phyloP scores from a whole-genome alignment of 23 tunicate genomes.

The Oikopleura vanhoeffeni region DNA sequence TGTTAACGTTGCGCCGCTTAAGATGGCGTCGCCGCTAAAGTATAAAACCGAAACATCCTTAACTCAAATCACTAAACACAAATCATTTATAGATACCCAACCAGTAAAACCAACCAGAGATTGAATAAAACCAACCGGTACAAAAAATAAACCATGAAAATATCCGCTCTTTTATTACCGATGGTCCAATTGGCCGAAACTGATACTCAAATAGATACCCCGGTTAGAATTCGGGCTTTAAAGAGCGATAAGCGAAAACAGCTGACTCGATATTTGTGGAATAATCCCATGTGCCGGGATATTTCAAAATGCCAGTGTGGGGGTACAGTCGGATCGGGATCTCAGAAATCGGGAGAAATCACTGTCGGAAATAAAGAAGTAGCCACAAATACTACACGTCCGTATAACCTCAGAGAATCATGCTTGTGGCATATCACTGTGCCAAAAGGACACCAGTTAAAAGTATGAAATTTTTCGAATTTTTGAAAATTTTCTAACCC shows the following conservation, averaged over 20 bases:
- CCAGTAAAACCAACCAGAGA: too few species aligned
- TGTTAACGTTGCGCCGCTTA: too few species aligned
- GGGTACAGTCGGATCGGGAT: not conserved
- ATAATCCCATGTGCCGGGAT: not conserved
- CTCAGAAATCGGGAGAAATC: not conserved
- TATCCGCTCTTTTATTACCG: not conserved
- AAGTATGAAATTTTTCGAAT: not conserved
- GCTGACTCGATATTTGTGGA: not conserved
- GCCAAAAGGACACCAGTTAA: not conserved
- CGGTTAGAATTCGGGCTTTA: not conserved
- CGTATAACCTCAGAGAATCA: not conserved
- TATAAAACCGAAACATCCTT: too few species aligned
- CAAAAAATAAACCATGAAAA: not conserved
- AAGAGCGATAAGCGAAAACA: not conserved
- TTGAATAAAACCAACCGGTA: too few species aligned
- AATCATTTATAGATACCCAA: too few species aligned
- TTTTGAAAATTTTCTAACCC: not conserved
- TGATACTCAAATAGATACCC: not conserved
- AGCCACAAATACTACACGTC: not conserved
- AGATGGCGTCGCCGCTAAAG: too few species aligned
- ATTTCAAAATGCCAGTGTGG: not conserved
- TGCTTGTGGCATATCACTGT: conserved; percentile 9
- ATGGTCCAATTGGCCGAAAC: not conserved
- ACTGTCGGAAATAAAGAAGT: not conserved
- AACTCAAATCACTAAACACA: too few species aligned